Percentiles rank a stretch among this genome's conserved stretches.
phyloP scores from a whole-genome alignment of 2,113 vertebrate genomes.

The Microcebus ravelobensis region DNA sequence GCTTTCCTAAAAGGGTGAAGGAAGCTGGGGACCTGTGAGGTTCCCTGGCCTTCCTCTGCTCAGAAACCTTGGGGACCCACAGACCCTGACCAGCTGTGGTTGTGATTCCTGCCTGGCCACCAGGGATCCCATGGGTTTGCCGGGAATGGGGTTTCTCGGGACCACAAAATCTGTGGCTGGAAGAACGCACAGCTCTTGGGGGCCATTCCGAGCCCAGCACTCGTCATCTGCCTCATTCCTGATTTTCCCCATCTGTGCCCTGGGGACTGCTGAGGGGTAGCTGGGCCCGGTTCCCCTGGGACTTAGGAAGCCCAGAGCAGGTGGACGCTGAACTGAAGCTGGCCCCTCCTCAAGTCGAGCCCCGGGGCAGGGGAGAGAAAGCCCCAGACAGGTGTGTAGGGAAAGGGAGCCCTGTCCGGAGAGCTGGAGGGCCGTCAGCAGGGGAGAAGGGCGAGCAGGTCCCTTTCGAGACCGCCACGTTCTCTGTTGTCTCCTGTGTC shows the following conservation, averaged over 20 bases:
- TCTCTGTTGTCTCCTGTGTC: slow-evolving; percentile 69
- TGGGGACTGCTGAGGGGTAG: neutral
- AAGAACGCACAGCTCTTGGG: neutral
- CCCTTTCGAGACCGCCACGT: neutral
- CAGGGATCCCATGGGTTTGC: neutral
- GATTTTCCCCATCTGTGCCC: neutral
- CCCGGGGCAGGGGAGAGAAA: neutral
- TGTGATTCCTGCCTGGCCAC: neutral
- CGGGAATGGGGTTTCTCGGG: neutral
- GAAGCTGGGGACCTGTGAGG: neutral
- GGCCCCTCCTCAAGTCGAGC: neutral
- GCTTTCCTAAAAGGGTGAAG: neutral
- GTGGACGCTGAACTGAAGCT: neutral
- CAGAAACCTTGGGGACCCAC: neutral
- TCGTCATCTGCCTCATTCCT: neutral
- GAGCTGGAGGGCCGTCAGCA: neutral
- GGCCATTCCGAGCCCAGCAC: neutral
- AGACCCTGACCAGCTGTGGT: neutral
- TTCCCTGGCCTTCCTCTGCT: neutral
- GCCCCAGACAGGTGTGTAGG: neutral
- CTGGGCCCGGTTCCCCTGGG: neutral
- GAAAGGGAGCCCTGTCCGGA: neutral
- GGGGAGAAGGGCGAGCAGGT: neutral
- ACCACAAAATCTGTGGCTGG: neutral
- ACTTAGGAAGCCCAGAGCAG: neutral